Evolutionary conservation across 2,888 invertebrate species (phyloP), one percentile per base, ranked within the genome.

Genomic region (Tenthredo scrophulariae): DNA sequence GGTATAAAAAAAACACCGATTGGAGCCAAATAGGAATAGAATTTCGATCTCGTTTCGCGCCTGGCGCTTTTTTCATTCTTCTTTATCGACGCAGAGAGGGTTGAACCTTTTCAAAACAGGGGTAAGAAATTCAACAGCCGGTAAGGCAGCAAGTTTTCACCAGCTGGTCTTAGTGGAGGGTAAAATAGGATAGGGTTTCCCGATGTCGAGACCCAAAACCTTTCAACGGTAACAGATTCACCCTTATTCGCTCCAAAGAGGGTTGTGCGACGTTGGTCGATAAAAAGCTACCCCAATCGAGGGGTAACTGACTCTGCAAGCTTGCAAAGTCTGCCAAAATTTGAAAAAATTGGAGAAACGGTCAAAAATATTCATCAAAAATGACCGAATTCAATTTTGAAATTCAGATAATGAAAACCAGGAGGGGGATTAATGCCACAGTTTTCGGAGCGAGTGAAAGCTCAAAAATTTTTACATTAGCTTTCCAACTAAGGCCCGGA

Each of bases 41-140:
- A 62, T 62, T 62, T 62, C 10, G 9, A 62, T 33, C 72, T 18
- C 0, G 3, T 70, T 33, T 72, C 40, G 10, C 10, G 4, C 26
- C 1, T 50, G 15, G 15, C 13, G 50, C 22, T 46, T 77, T 13
- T 13, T 33, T 29, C 1, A 18, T 40, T 37, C 50, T 62, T 40
- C 40, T n/a, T 37, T 80, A 80, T 40, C 80, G 80, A 40, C 80
- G 37, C 62, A 22, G 9, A 29, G n/a, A 40, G 37, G 37, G 40
- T 67, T 29, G 6, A n/a, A 83, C 10, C 46, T 0, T 33, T 43
- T 37, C 1, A 4, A 62, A 62, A 40, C 10, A 22, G 37, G 29
- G 67, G 67, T n/a, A 2, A 7, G 18, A 83, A 50, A 46, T 43
- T 83, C 67, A 10, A 18, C 83, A 26, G 83, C 26, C 83, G 83